Base-by-base conservation (phyloP, 1,140 invertebrate species). In the Cotesia chilonis region DNA sequence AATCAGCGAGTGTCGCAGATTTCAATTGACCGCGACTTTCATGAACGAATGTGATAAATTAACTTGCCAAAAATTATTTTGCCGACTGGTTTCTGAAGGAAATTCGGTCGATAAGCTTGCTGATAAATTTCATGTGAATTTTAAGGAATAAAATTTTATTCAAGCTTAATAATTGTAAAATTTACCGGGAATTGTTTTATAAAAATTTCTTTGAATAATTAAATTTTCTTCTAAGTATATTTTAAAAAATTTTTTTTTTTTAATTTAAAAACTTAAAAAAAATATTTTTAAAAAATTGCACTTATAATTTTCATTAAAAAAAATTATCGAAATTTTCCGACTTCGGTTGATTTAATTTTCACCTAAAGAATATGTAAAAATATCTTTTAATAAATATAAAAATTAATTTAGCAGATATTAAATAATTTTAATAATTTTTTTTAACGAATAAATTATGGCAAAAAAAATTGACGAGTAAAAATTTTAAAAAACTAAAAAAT, bases 1-100 rank as follows among this genome's bases (percentile, higher is more conserved):
- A 47, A 52, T 84, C 1, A 78, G 77, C 36, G 52, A 77, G 35
- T 85, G 81, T 57, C 79, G 81, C 7, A 77, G 84, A 70, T 85
- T 85, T 54, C 10, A 76, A 54, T 38, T 83, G 51, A 76, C 75
- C 14, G 4, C 80, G 0, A 72, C 47, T 65, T 84, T 84, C 59
- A 76, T 83, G 71, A 28, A 64, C 3, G 37, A 77, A 17, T 51
- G 74, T 5, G 76, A 82, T 2, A 80, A 70, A 63, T 61, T 52
- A 28, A 66, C 61, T 4, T 79, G 75, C 20, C 55, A 14, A 2
- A 12, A 63, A n/a, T 63, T 84, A 1, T 81, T 84, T 20, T 3
- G 54, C 4, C 14, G 51, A 17, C 17, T 66, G 3, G 9, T 35
- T 68, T 0, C 9, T 20, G 14, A 68, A 9, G 28, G 20, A 66